Evolutionary conservation across 2,113 vertebrate genomes (phyloP).

Genomic region (Istiophorus platypterus): DNA sequence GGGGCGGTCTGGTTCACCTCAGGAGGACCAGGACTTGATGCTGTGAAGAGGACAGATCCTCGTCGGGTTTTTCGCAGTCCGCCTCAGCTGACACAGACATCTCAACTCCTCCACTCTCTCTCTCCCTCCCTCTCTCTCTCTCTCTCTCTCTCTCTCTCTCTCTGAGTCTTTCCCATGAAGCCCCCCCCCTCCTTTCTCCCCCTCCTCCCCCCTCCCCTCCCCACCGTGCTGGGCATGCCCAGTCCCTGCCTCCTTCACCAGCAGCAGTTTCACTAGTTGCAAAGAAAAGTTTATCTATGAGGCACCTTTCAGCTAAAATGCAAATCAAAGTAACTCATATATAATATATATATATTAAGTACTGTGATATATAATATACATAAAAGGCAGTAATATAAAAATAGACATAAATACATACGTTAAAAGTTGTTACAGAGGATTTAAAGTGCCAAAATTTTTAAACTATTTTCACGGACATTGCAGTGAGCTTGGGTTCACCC

Average conservation of each 20-base stretch:
- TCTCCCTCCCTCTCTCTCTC: conserved; percentile 27
- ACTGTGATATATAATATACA: no score
- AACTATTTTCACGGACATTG: no score
- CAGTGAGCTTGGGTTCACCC: no score
- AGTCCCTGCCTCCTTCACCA: conserved; percentile 51
- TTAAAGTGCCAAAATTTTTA: no score
- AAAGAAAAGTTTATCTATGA: not conserved
- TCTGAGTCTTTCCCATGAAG: conserved; percentile 3
- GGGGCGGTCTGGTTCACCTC: conserved; percentile 39
- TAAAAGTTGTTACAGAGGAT: no score
- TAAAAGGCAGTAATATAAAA: no score
- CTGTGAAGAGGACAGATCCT: conserved; percentile 56
- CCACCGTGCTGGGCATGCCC: conserved; percentile 69
- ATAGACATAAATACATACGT: no score
- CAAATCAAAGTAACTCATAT: no score
- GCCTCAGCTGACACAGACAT: conserved; percentile 43
- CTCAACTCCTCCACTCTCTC: conserved; percentile 52
- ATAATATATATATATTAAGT: no score
- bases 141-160: conserved; percentile 10
- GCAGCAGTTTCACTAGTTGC: conserved; percentile 6
- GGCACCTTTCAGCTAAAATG: no score
- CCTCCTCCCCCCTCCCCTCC: conserved; percentile 32
- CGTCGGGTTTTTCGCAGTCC: conserved; percentile 12
- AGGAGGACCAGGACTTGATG: conserved; percentile 51
- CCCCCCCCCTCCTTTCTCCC: conserved; percentile 31